Evolutionary conservation across 2,888 invertebrate species (phyloP), one percentile per base, ranked within the genome.

Genomic region (Coronaproctus castanopsis): DNA sequence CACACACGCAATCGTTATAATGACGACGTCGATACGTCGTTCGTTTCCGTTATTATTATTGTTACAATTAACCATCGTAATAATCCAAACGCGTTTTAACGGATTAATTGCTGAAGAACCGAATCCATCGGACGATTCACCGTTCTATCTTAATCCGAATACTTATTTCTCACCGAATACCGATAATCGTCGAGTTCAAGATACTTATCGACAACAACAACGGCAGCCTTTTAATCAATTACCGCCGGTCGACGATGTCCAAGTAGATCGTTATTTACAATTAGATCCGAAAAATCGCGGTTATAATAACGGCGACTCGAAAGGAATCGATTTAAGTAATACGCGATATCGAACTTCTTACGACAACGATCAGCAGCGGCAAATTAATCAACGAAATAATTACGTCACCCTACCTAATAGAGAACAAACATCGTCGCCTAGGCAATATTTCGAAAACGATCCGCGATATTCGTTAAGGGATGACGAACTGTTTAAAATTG

Each of bases 401-500:
- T 8, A 36, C 5, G 8, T 36, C 36, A 14, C 36, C 5, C 36
- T 36, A 14, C 36, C 36, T 14, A 36, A 36, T 36, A 8, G 8
- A 14, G 8, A 5, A 14, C 36, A 36, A 14, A 36, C 5, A 36
- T 5, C 5, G 36, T 14, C 59, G 8, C 59, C 59, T 23, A 23
- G 59, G 1, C 59, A 59, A 36, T 59, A 59, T 21, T 59, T 59
- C n/a, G 59, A 59, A 55, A 59, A 59, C 21, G 59, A 58, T 52
- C 61, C 61, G 36, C 57, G 57, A 18, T 55, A 58, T 22, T 24
- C 55, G 3, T 48, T 56, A n/a, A 54, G 58, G 20, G 61, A 61
- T 21, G 57, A 58, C 65, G 76, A 77, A 66, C 68, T 78, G 1
- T 73, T 77, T 62, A 77, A 78, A 63, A 76, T 85, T 52, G 70